Base-by-base conservation (phyloP, 2,113 vertebrate genomes). In the Erythrocebus patas region DNA sequence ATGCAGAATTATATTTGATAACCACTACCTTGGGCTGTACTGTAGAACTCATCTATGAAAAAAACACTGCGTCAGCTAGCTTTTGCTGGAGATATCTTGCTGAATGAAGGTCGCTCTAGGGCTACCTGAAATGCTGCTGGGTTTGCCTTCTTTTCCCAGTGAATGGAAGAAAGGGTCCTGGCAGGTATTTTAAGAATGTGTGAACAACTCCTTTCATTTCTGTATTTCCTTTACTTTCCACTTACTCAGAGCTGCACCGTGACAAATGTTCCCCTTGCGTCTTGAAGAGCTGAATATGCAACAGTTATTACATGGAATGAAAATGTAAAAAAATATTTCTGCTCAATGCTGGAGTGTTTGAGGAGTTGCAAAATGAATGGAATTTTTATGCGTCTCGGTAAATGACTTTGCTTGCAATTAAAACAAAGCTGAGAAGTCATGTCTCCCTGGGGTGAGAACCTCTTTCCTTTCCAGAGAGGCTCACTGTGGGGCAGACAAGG, bases 121-220 rank as follows among this genome's bases (percentile, higher is more conserved):
- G 45, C 57, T 40, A 4, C 43, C 38, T 20, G 7, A 89, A 89
- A 89, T 25, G 66, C 16, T 82, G 0, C 64, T 91, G 25, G 52
- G 9, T 30, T 86, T 59, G 38, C 27, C 72, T 80, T 48, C 48
- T 72, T 82, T 72, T n/a, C 12, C 1, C n/a, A 52, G 14, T 1
- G 35, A 64, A 20, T 64, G 70, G 73, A 94, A 55, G 82, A 80
- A 84, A 40, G 72, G 43, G 20, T n/a, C 50, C 57, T 35, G 22
- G 38, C 16, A 91, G 66, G 43, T 90, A 59, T 93, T 94, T 97
- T 79, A 91, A 82, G 87, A 96, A 83, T 35, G 20, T 20, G 2
- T 57, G 72, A 64, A 45, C 9, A 75, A 38, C 78, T 43, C 48
- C 55, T 81, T 75, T 90, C n/a, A 84, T 59, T 85, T 93, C n/a